phyloP scores from a whole-genome alignment of 2,888 invertebrate genomes.

The Acanthosoma haemorrhoidale region DNA sequence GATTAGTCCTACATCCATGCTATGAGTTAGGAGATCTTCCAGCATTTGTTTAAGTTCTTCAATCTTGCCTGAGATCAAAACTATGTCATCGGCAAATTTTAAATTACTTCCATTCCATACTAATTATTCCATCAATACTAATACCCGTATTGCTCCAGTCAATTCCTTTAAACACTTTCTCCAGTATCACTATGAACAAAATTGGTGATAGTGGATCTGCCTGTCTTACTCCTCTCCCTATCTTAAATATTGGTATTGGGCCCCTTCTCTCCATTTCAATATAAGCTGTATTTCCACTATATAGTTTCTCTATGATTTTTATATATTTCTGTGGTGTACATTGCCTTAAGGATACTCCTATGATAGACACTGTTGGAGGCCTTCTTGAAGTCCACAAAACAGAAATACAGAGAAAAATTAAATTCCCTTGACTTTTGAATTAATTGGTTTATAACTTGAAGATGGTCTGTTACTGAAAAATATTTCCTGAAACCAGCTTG shows the following conservation, averaged over 20 bases:
- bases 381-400: slow-evolving; percentile 14
- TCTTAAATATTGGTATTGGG: too few relatives aligned
- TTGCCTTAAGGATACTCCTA: not conserved
- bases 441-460: slow-evolving; percentile 24
- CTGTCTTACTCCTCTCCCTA: too few relatives aligned
- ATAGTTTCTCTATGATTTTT: not conserved
- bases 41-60: not conserved
- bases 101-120: not conserved
- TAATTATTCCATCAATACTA: not conserved
- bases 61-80: too few relatives aligned
- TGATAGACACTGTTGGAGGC: slow-evolving; percentile 13
- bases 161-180: too few relatives aligned
- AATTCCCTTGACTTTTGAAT: slow-evolving; percentile 34
- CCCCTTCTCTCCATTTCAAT: not conserved
- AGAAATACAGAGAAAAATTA: slow-evolving; percentile 33
- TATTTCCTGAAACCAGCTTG: slow-evolving; percentile 15
- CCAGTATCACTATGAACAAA: too few relatives aligned
- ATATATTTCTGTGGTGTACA: not conserved
- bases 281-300: not conserved
- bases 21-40: not conserved
- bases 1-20: not conserved
- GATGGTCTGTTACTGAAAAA: not conserved
- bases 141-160: not conserved
- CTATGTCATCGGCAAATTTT: not conserved
- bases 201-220: too few relatives aligned